Percentiles rank a stretch among this genome's conserved stretches.
Evolutionary conservation across 2,797 vertebrate genomes (phyloP).

Genomic region (Epinephelus malabaricus): DNA sequence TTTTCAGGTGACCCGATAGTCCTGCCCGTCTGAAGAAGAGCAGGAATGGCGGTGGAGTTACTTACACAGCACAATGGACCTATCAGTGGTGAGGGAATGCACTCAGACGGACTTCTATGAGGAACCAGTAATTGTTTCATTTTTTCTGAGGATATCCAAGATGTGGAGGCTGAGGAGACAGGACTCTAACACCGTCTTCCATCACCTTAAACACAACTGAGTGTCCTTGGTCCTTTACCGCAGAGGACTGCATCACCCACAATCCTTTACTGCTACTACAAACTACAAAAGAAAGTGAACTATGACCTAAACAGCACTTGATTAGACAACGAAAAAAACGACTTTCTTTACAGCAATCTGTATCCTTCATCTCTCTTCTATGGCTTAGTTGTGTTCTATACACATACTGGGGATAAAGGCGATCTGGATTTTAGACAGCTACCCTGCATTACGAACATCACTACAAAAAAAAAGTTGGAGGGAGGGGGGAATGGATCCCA

Average conservation of each 20-base stretch:
- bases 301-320: slow-evolving; percentile 53
- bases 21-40: slow-evolving; percentile 40
- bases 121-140: slow-evolving; percentile 61
- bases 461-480: slow-evolving; percentile 43
- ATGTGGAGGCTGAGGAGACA: slow-evolving; percentile 56
- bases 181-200: slow-evolving; percentile 65
- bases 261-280: slow-evolving; percentile 69
- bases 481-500: slow-evolving; percentile 33
- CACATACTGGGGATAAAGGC: slow-evolving; percentile 44
- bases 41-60: slow-evolving; percentile 41
- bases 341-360: slow-evolving; percentile 53
- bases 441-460: slow-evolving; percentile 43
- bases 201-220: slow-evolving; percentile 62
- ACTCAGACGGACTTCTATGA: slow-evolving; percentile 62
- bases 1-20: slow-evolving; percentile 89
- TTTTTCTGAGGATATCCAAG: slow-evolving; percentile 69
- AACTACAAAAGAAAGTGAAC: slow-evolving; percentile 55
- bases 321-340: slow-evolving; percentile 58
- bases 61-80: slow-evolving; percentile 72
- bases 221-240: slow-evolving; percentile 51
- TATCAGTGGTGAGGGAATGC: slow-evolving; percentile 48
- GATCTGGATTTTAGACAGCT: slow-evolving; percentile 48
- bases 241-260: slow-evolving; percentile 64
- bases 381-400: slow-evolving; percentile 72
- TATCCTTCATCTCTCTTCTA: slow-evolving; percentile 71